A percentile compares a stretch with the other conserved stretches of the same genome.
Evolutionary conservation across 2,113 vertebrate species (phyloP).

Genomic region (Heteronetta atricapilla): DNA sequence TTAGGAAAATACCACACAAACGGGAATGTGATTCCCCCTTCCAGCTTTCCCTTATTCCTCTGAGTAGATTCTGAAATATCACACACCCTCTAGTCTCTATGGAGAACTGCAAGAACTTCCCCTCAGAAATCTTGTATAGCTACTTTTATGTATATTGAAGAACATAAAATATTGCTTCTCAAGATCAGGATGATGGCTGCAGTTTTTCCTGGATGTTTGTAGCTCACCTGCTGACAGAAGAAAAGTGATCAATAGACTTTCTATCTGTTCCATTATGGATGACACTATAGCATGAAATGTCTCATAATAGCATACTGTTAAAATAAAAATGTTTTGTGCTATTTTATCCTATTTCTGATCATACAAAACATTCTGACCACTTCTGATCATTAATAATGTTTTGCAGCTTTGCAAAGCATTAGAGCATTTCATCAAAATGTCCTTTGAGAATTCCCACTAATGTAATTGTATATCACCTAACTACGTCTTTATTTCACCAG

Average conservation of each 20-base stretch:
- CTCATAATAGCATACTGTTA: background rate
- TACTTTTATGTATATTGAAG: background rate
- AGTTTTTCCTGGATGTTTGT: background rate
- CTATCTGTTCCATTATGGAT: background rate
- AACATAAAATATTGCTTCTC: background rate
- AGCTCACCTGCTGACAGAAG: background rate
- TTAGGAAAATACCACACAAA: conserved; percentile 44
- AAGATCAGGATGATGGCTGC: background rate
- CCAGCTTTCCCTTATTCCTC: background rate
- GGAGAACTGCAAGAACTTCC: background rate
- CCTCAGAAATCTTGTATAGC: background rate
- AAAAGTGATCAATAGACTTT: background rate
- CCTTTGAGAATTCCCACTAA: background rate
- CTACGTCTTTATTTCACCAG: background rate
- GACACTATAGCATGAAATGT: rapidly evolving
- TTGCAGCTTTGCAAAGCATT: background rate
- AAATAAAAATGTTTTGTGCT: background rate
- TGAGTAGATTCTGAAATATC: background rate
- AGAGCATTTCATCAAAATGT: background rate
- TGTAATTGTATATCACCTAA: background rate
- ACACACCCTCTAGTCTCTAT: background rate
- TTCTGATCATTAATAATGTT: conserved; percentile 17
- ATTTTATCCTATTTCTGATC: background rate
- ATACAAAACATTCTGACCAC: background rate
- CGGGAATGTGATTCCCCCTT: background rate